phyloP scores from a whole-genome alignment of 92 coral and sea anemone species.

The Plumapathes pennacea region DNA sequence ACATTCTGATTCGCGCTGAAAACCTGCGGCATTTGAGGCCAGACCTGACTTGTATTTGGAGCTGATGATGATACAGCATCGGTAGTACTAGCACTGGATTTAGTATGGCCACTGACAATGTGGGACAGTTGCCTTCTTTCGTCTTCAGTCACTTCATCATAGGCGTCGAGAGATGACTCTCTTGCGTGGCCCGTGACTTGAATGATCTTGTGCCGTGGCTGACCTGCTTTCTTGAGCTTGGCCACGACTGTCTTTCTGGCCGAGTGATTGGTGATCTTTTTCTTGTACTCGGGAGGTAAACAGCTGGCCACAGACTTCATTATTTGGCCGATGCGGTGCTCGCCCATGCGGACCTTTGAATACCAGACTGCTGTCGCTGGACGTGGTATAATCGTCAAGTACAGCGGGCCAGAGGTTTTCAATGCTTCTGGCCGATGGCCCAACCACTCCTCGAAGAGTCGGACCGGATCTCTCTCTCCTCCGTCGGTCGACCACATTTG shows the following conservation, averaged over 20 bases:
- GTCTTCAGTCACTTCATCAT: constrained; percentile 35
- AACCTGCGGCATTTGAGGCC: too few relatives aligned
- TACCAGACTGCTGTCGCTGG: constrained; percentile 15
- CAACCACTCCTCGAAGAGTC: constrained; percentile 34
- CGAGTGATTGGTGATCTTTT: constrained; percentile 15
- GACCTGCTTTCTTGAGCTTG: constrained; percentile 36
- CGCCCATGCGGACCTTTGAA: constrained; percentile 33
- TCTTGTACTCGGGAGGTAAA: constrained; percentile 9
- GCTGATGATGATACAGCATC: too few relatives aligned
- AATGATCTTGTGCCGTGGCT: constrained; percentile 23
- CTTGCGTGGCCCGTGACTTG: constrained; percentile 38
- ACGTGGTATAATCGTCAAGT: constrained; percentile 12
- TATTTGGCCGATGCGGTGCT: constrained; percentile 36
- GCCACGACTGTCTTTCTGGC: constrained; percentile 31
- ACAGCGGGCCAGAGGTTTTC: constrained; percentile 32
- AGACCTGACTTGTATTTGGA: too few relatives aligned
- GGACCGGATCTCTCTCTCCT: constrained; percentile 43
- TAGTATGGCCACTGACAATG: constrained; percentile 21
- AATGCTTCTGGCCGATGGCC: constrained; percentile 11
- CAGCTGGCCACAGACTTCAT: constrained; percentile 40
- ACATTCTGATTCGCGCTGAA: too few relatives aligned
- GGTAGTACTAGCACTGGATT: not conserved
- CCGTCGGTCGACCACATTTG: constrained; percentile 48
- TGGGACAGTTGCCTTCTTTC: constrained; percentile 50
- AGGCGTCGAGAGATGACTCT: constrained; percentile 46